Evolutionary conservation across 2,888 invertebrate genomes (phyloP).

Genomic region (Melanchra persicariae): DNA sequence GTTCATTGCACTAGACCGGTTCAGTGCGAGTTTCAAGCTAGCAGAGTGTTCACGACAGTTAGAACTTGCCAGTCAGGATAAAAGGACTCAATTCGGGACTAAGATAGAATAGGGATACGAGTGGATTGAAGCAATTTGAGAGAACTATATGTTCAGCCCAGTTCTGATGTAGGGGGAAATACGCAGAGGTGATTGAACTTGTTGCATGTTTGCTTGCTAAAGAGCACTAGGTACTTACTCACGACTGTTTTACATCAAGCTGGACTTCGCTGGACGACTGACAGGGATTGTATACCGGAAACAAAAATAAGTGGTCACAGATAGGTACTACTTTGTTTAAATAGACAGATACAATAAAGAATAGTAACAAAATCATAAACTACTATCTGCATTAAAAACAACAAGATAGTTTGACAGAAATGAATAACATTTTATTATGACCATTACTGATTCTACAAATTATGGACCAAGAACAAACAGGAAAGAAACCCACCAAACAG

Average conservation of each 20-base stretch:
- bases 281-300: background rate
- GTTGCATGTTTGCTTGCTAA: slow-evolving; percentile 17
- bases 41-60: background rate
- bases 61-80: slow-evolving; percentile 8
- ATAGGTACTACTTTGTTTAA: too few species aligned
- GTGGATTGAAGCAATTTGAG: slow-evolving; percentile 13
- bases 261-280: background rate
- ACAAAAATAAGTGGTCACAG: background rate
- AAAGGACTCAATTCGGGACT: slow-evolving; percentile 9
- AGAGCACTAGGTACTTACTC: slow-evolving; percentile 3
- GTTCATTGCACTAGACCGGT: too few species aligned
- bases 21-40: slow-evolving; percentile 12
- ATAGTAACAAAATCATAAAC: background rate
- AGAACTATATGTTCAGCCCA: slow-evolving; percentile 6
- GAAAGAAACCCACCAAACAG: slow-evolving; percentile 24
- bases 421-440: background rate
- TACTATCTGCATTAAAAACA: background rate
- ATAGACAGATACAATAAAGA: background rate
- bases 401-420: background rate
- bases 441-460: background rate
- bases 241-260: slow-evolving; percentile 19
- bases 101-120: background rate
- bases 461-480: slow-evolving; percentile 20
- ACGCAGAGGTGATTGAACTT: slow-evolving; percentile 36
- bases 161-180: slow-evolving; percentile 3